Base-by-base conservation (phyloP, 2,888 invertebrate species). In the Agrotis puta region DNA sequence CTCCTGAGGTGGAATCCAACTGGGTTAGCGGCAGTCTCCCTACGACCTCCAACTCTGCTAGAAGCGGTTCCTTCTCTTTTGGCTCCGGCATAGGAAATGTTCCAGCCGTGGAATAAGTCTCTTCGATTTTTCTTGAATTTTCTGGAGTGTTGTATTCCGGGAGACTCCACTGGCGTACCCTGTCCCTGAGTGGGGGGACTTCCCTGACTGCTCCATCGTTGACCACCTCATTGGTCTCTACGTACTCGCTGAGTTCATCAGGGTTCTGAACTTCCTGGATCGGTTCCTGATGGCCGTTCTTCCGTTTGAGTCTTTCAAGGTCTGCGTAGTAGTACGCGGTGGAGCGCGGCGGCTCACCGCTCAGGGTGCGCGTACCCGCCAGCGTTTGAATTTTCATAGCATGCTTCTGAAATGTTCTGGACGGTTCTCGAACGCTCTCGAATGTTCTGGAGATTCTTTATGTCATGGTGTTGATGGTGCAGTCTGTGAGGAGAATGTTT, bases 271-370 rank as follows among this genome's bases (percentile, higher is more conserved):
- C 47, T 11, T 82, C 83, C 7, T 73, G 83, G 1, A 27, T 27
- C 0, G 84, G 79, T 6, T 82, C 85, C 11, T 58, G 64, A 2
- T 54, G 59, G 0, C 70, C 70, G 54, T 91, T 92, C 77, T 93
- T 93, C 54, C 96, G 93, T 84, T 96, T 97, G 22, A 97, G 93
- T 2, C 96, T 94, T 59, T 97, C 97, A 1, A 97, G 89, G 80
- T 97, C 97, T 0, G 97, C 97, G 90, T 97, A 97, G 89, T 96
- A 96, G 85, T 96, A 96, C 0, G 96, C 95, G 74, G 97, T 96
- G 78, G 97, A 97, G 86, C 97, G 96, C 79, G 97, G 97, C 18
- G 96, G 96, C 89, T 97, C 97, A 59, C 94, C 95, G 84, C 93
- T 92, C 53, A 94, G 88, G 69, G 94, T 94, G 73, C 96, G 86